These are phyloP conservation scores for Esperia sulphurella DNA, from an alignment of 2,888 invertebrate species.

Conservation along the genomic window DNA sequence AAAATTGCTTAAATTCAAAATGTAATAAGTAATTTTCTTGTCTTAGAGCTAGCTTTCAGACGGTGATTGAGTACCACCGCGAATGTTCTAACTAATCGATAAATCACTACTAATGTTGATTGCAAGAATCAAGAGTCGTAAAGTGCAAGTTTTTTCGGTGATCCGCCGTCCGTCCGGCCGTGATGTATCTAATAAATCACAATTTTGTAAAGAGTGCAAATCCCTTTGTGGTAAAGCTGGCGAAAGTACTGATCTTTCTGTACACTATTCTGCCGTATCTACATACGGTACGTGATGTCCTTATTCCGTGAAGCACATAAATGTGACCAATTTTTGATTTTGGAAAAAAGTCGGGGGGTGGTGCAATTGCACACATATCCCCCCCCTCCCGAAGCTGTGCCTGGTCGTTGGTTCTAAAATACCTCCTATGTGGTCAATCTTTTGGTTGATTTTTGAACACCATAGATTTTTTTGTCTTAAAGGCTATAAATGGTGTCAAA, in stretches of 20 bases:
- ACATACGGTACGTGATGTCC: too few species aligned
- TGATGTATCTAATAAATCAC: conserved; percentile 14
- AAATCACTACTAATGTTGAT: conserved; percentile 11
- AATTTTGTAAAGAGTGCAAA: conserved; percentile 3
- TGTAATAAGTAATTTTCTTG: not conserved
- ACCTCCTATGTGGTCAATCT: too few species aligned
- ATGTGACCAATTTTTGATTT: too few species aligned
- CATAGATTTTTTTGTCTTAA: too few species aligned
- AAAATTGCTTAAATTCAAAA: not conserved
- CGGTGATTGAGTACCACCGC: not conserved
- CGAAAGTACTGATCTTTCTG: not conserved
- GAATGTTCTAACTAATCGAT: conserved; percentile 2
- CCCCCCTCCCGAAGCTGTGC: too few species aligned
- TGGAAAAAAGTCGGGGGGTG: too few species aligned
- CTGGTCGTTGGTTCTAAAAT: too few species aligned
- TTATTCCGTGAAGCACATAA: too few species aligned
- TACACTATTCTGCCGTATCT: too few species aligned
- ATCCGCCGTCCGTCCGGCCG: not conserved
- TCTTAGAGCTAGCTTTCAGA: not conserved
- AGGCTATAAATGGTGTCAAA: too few species aligned
- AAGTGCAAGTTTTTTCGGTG: conserved; percentile 3
- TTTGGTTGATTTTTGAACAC: too few species aligned
- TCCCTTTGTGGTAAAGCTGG: not conserved
- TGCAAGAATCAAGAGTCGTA: conserved; percentile 6
- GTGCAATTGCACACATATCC: too few species aligned